Base-by-base conservation (phyloP, 2,888 invertebrate species). In the Tiliacea citrago region DNA sequence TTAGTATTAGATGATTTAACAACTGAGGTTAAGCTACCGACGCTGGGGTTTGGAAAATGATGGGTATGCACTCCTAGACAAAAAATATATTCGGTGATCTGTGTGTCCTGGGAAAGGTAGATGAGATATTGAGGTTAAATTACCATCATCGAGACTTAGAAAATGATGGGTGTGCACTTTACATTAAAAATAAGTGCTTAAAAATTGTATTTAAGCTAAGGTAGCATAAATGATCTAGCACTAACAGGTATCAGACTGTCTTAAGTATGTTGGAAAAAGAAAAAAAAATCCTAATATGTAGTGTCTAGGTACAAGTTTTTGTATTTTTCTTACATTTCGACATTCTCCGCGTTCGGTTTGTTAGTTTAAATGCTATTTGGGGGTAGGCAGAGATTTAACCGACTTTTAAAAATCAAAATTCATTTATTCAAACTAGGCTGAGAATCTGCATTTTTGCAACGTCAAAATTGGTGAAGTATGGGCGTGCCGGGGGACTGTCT, bases 321-420 rank as follows among this genome's bases (percentile, higher is more conserved):
- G 78, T 75, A 80, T 79, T 74, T 84, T 86, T 86, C 82, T 81
- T 86, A 86, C 77, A 82, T 72, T 80, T 81, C 68, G 39, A 63
- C 29, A 29, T 62, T 42, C 42, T 24, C 35, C n/a, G 61, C 29
- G 57, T 75, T 73, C 1, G 74, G 57, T 84, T 77, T 62, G 71
- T 72, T 82, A 35, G 18, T 53, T 55, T 60, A 24, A 7, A 57
- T 24, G 35, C 9, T 24, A 2, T 61, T 67, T 55, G 1, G n/a
- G 10, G 57, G 47, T 68, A 35, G 9, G 66, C 42, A 66, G 75
- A 39, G 29, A 21, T 58, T 0, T 63, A 21, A 10, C 9, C 1
- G 29, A 9, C 24, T 39, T 29, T 18, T 12, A 2, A n/a, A n/a
- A n/a, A n/a, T n/a, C n/a, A n/a, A n/a, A n/a, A n/a, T n/a, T n/a